These are phyloP conservation scores for Gopherus evgoodei DNA, from an alignment of 2,113 vertebrate genomes.

Conservation along the genomic window DNA sequence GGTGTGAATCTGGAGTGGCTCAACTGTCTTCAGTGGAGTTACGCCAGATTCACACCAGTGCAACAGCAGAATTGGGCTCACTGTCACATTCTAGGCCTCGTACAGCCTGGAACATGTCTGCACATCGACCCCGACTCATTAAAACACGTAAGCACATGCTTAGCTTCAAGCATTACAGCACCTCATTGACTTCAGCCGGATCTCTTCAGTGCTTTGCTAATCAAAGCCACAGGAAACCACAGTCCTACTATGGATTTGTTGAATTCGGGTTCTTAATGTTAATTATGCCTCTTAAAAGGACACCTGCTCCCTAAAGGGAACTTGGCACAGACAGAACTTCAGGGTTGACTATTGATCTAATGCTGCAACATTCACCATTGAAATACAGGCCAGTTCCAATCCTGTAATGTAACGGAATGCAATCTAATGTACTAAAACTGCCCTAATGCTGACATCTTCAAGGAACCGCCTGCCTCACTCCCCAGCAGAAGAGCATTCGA, in stretches of 20 bases:
- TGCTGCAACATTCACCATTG: not conserved
- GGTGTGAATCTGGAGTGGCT: not conserved
- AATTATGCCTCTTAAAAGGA: slow-evolving; percentile 48
- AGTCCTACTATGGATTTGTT: not conserved
- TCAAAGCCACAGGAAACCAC: not conserved
- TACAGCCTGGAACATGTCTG: not conserved
- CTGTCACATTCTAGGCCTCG: not conserved
- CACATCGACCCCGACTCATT: not conserved
- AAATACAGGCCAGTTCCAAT: not conserved
- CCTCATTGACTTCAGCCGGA: not conserved
- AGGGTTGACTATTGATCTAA: not conserved
- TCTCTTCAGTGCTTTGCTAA: not conserved
- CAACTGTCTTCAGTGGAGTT: not conserved
- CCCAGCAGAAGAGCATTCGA: not conserved
- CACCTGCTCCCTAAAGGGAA: slow-evolving; percentile 37
- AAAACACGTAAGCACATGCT: not conserved
- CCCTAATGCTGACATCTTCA: not conserved
- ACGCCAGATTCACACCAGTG: not conserved
- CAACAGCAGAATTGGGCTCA: not conserved
- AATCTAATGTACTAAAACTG: not conserved
- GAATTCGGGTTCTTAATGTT: not conserved
- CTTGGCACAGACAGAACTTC: not conserved
- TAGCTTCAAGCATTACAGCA: not conserved
- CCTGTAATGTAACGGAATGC: not conserved
- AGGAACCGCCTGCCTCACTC: not conserved